Base-by-base conservation (phyloP, 2,113 vertebrate species). In the Cavia aperea region DNA sequence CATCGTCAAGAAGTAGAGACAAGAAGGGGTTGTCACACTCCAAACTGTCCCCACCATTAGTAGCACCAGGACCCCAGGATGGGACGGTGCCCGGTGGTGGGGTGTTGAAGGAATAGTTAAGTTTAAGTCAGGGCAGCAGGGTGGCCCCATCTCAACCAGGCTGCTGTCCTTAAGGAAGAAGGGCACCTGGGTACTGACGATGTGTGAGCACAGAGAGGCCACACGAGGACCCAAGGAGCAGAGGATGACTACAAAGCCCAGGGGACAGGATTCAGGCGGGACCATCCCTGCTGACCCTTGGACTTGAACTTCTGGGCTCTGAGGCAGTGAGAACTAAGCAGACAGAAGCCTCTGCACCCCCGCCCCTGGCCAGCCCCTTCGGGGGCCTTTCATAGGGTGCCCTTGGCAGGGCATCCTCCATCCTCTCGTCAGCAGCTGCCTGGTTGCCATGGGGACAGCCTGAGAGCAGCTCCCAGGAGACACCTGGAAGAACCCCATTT, bases 391-490 rank as follows among this genome's bases (percentile, higher is more conserved):
- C 1, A 11, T 4, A 33, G 72, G 0, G 0, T 26, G 86, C 58
- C 58, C 63, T 60, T 10, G 12, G 86, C 56, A 54, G 72, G 66
- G 65, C 78, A 5, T 24, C 49, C 29, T 79, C 88, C 56, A 7
- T 14, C 29, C 29, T 95, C 92, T 56, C 78, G 90, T 95, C 3
- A 2, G 88, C 68, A 82, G 91, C 95, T 94, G 94, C 96, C 89
- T 91, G 78, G 94, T 98, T 95, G 90, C 97, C 96, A 96, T 97
- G 96, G 96, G 92, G 97, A 97, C 97, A 62, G 46, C 95, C 92
- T 79, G 93, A 86, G 81, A 94, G 81, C 49, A 23, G 94, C 88
- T 96, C 95, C 95, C 90, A 73, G 4, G 92, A 95, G 95, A 93
- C 94, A 86, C 96, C 97, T 93, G 92, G 92, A 89, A 89, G 94